Evolutionary conservation across 2,113 vertebrate genomes (phyloP).

Genomic region (Actinemys pallida): DNA sequence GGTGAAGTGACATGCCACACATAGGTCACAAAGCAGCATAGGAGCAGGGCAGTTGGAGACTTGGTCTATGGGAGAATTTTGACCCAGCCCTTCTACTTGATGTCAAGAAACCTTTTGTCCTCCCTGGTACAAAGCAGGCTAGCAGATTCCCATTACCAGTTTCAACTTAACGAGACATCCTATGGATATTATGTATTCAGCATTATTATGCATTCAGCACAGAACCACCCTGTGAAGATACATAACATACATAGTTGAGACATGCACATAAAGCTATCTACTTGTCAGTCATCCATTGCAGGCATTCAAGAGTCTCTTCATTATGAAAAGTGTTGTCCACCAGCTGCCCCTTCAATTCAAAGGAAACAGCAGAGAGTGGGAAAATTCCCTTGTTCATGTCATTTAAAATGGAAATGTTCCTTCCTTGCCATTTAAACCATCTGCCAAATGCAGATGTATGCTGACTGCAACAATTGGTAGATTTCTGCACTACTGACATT

Average conservation of each 20-base stretch:
- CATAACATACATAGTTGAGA: neutral
- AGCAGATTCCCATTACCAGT: rapidly evolving
- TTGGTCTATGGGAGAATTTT: neutral
- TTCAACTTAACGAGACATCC: neutral
- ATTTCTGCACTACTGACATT: constrained; percentile 12
- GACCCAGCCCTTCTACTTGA: neutral
- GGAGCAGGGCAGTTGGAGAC: rapidly evolving
- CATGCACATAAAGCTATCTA: neutral
- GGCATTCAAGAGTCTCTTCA: neutral
- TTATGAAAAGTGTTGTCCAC: neutral
- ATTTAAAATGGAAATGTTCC: neutral
- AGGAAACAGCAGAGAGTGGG: rapidly evolving
- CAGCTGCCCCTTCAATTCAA: rapidly evolving
- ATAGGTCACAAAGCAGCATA: neutral
- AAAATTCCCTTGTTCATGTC: neutral
- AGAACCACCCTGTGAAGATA: neutral
- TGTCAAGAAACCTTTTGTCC: neutral
- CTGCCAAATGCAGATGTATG: neutral
- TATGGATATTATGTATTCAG: neutral
- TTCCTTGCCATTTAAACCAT: neutral
- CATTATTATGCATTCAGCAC: neutral
- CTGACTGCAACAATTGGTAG: neutral
- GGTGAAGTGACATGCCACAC: neutral
- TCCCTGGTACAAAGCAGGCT: neutral
- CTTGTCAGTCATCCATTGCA: rapidly evolving